phyloP scores from a whole-genome alignment of 2,113 vertebrate species.

The Nerophis ophidion region DNA sequence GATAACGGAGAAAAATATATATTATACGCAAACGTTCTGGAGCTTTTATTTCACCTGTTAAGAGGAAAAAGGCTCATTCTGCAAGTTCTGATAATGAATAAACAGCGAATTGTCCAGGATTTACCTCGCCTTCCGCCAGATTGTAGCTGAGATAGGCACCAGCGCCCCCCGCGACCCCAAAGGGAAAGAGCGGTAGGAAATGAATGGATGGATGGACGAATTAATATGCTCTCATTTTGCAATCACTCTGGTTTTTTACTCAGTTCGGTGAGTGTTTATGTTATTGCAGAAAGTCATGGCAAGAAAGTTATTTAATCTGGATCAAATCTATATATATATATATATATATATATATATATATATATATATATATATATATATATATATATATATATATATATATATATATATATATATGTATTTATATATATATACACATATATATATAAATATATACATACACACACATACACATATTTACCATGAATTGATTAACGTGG shows the following conservation, averaged over 20 bases:
- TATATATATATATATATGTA: too few relatives aligned
- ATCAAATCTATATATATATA: slow-evolving; percentile 19
- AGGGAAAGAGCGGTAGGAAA: too few relatives aligned
- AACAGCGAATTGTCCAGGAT: too few relatives aligned
- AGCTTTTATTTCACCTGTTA: slow-evolving; percentile 35
- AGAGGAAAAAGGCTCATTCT: slow-evolving; percentile 14
- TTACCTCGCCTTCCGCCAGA: too few relatives aligned
- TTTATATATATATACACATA: too few relatives aligned
- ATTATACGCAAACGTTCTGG: slow-evolving; percentile 23
- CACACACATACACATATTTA: too few relatives aligned
- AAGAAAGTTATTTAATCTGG: slow-evolving; percentile 28
- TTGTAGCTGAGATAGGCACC: too few relatives aligned
- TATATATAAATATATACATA: too few relatives aligned
- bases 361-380: slow-evolving; percentile 17
- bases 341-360: slow-evolving; percentile 7
- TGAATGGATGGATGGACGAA: too few relatives aligned
- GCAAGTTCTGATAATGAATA: slow-evolving; percentile 26
- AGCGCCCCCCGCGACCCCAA: too few relatives aligned
- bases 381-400: not conserved
- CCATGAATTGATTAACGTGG: too few relatives aligned
- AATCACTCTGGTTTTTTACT: slow-evolving; percentile 5
- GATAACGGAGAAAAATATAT: slow-evolving; percentile 56
- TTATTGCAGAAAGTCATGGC: too few relatives aligned
- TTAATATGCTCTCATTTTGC: slow-evolving; percentile 13
- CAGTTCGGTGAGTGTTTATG: not conserved